phyloP scores from a whole-genome alignment of 2,113 vertebrate species.

The Kryptolebias marmoratus region DNA sequence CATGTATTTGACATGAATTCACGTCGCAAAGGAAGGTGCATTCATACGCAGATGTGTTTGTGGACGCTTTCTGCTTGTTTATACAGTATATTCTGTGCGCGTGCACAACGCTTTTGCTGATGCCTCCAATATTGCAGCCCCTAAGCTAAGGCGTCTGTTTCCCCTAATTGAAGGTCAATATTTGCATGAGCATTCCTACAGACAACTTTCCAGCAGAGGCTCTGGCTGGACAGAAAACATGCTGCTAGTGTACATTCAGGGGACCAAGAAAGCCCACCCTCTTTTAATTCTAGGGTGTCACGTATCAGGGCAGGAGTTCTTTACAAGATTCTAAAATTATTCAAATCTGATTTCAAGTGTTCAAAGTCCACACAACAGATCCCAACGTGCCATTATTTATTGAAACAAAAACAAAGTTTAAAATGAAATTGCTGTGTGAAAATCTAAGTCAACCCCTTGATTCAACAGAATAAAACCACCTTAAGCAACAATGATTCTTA shows the following conservation, averaged over 20 bases:
- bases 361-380: no score
- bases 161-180: conserved; percentile 78
- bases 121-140: conserved; percentile 54
- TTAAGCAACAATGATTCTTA: no score
- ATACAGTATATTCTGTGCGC: conserved; percentile 59
- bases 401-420: no score
- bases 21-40: conserved; percentile 9
- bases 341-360: no score
- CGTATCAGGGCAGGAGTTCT: no score
- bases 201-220: conserved; percentile 51
- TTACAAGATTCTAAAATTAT: no score
- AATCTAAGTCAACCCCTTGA: no score
- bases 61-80: conserved; percentile 41
- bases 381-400: no score
- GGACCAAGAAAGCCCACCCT: no score
- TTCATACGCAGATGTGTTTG: conserved; percentile 46
- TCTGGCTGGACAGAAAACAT: conserved; percentile 59
- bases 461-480: no score
- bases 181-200: conserved; percentile 73
- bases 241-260: conserved; percentile 50
- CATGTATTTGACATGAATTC: conserved; percentile 31
- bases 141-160: conserved; percentile 63
- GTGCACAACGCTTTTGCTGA: conserved; percentile 61
- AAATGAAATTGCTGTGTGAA: no score
- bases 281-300: no score